Evolutionary conservation across 2,797 vertebrate genomes (phyloP).

Genomic region (Uromys caudimaculatus): DNA sequence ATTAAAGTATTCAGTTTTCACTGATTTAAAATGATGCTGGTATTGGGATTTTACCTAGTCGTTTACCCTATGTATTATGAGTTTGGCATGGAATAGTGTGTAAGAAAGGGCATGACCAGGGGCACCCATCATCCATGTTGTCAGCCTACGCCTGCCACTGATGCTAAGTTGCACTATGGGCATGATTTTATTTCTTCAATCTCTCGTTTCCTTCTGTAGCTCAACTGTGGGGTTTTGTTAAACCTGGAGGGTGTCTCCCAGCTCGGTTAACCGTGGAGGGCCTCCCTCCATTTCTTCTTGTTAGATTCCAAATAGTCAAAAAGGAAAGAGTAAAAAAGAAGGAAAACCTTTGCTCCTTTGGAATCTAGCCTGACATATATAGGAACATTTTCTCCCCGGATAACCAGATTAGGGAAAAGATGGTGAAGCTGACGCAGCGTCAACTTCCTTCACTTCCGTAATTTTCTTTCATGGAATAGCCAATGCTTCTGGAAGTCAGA

Average conservation of each 20-base stretch:
- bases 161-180: background rate
- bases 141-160: background rate
- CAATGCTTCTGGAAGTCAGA: background rate
- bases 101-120: background rate
- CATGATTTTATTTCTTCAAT: background rate
- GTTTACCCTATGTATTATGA: background rate
- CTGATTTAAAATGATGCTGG: background rate
- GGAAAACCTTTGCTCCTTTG: background rate
- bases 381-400: background rate
- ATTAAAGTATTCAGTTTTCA: constrained; percentile 10
- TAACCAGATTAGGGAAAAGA: background rate
- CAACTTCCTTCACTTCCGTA: background rate
- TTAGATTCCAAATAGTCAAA: background rate
- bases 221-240: background rate
- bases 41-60: background rate
- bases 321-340: background rate
- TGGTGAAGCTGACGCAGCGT: background rate
- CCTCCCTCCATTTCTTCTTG: background rate
- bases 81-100: background rate
- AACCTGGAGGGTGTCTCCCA: background rate
- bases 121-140: background rate
- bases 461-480: background rate
- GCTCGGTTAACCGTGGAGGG: background rate
- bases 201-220: background rate
- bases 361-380: background rate